Evolutionary conservation across 2,113 vertebrate genomes (phyloP).

Genomic region (Lepus americanus): DNA sequence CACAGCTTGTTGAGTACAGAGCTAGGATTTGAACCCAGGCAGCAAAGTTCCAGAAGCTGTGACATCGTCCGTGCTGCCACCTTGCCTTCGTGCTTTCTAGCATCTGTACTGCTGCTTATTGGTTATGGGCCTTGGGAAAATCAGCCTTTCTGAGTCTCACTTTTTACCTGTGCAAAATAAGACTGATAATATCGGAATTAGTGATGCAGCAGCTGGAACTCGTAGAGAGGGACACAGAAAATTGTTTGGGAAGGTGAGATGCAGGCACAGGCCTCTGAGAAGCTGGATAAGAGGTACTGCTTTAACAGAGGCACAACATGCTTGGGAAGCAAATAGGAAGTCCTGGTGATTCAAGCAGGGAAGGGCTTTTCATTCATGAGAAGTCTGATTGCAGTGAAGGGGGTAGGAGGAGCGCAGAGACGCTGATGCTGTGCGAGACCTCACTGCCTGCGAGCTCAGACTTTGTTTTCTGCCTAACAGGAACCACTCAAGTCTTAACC

Average conservation of each 20-base stretch:
- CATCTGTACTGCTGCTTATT: not conserved
- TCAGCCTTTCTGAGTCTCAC: not conserved
- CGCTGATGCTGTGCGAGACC: accelerated
- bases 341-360: not conserved
- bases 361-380: not conserved
- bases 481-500: not conserved
- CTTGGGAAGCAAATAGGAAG: not conserved
- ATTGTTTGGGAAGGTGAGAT: not conserved
- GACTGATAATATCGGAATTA: not conserved
- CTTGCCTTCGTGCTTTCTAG: not conserved
- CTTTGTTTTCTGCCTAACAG: not conserved
- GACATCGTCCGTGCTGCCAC: not conserved
- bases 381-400: not conserved
- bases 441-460: no score
- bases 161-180: not conserved
- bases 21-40: not conserved
- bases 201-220: not conserved
- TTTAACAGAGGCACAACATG: conserved; percentile 29
- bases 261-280: not conserved
- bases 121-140: not conserved
- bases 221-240: not conserved
- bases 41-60: not conserved
- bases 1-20: not conserved
- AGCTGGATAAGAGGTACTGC: not conserved
- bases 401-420: not conserved